phyloP scores from a whole-genome alignment of 2,113 vertebrate species.

The Condylura cristata region DNA sequence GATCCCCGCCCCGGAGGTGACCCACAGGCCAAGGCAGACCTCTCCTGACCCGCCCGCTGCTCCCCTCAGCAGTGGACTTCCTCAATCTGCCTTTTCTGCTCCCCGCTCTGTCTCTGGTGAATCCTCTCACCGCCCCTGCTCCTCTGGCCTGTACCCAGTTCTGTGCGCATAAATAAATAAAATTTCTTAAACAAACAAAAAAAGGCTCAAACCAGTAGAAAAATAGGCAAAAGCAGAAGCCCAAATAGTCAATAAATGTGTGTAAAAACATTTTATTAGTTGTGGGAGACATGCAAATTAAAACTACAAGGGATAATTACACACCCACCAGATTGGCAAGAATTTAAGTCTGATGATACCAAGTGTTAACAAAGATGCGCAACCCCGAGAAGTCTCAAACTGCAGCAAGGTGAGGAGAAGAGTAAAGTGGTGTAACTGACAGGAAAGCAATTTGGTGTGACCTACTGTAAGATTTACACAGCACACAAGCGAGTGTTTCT shows the following conservation, averaged over 20 bases:
- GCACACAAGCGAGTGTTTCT: not conserved
- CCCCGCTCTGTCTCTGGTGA: too few relatives aligned
- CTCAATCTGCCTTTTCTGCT: too few relatives aligned
- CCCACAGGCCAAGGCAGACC: too few relatives aligned
- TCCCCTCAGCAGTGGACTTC: too few relatives aligned
- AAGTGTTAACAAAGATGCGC: not conserved
- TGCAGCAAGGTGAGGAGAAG: not conserved
- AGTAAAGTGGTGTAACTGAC: not conserved
- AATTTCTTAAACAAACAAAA: too few relatives aligned
- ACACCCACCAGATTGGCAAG: not conserved
- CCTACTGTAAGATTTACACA: not conserved
- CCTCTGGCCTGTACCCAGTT: too few relatives aligned
- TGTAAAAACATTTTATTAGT: slow-evolving; percentile 12
- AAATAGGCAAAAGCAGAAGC: not conserved
- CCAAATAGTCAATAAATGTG: not conserved
- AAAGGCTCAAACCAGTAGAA: not conserved
- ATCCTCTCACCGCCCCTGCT: too few relatives aligned
- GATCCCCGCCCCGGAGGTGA: too few relatives aligned
- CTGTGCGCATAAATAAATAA: too few relatives aligned
- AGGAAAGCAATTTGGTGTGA: not conserved
- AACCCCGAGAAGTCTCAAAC: not conserved
- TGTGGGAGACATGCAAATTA: slow-evolving; percentile 43
- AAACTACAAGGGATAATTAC: not conserved
- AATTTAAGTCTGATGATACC: not conserved
- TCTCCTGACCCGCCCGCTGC: too few relatives aligned